Evolutionary conservation across 2,888 invertebrate species (phyloP), one percentile per base, ranked within the genome.

Genomic region (Dicycla oo): DNA sequence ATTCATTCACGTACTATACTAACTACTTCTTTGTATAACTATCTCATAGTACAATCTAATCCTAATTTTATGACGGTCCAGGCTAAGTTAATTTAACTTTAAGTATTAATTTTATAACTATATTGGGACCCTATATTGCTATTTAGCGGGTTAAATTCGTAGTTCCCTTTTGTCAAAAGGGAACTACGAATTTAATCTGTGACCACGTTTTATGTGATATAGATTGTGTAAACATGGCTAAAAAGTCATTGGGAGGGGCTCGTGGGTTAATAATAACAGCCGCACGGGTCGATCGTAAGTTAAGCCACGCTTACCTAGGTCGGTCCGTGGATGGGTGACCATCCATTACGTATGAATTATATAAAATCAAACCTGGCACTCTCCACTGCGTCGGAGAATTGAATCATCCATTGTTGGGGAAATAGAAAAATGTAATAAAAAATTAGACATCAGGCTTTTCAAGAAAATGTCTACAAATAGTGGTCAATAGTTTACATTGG

Each of bases 81-180:
- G 49, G 38, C 60, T 54, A 56, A 58, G 11, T 45, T 60, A 74
- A 45, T 74, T 69, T n/a, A 84, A 74, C 47, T 69, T 43, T 56
- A 58, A 66, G 51, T 56, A 63, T 74, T 66, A 23, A 81, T 72
- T 81, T 68, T 70, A 81, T 62, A 73, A 68, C 79, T 73, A 30
- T 61, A 70, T 57, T 11, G 49, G 45, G 60, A 61, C 53, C 71
- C 57, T 51, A 3, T 26, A 63, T 62, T 57, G 43, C 51, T 6
- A 23, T 63, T 65, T 66, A 65, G 20, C 26, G 34, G 30, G 51
- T 62, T 69, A 45, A n/a, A n/a, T n/a, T n/a, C n/a, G n/a, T n/a
- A n/a, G n/a, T n/a, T n/a, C n/a, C n/a, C n/a, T n/a, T n/a, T n/a
- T 53, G 47, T 68, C 49, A 26, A 47, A 69, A 15, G 54, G 13